These are phyloP conservation scores for Emydoidea blandingii DNA, from an alignment of 2,797 vertebrate species.

Conservation along the genomic window DNA sequence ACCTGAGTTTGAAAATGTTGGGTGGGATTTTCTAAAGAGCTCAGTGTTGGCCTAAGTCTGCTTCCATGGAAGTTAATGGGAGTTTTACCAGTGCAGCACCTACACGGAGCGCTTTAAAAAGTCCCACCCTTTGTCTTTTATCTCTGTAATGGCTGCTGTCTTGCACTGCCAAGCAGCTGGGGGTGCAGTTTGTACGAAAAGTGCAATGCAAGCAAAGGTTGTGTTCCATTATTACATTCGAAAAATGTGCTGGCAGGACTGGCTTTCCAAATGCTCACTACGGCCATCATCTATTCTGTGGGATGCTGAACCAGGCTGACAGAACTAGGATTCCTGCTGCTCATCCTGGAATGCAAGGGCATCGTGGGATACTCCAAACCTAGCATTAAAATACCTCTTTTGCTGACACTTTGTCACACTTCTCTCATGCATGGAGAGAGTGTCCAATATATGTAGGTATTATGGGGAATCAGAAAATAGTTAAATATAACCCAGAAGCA, in stretches of 20 bases:
- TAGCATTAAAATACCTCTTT: background rate
- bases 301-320: background rate
- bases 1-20: too few relatives aligned
- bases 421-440: background rate
- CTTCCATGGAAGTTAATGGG: too few relatives aligned
- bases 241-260: background rate
- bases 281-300: fast-evolving
- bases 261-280: fast-evolving
- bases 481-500: background rate
- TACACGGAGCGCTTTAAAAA: background rate
- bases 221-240: background rate
- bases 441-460: background rate
- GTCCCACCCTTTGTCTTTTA: background rate
- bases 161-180: background rate
- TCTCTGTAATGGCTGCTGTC: background rate
- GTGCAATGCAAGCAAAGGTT: background rate
- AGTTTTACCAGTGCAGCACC: background rate
- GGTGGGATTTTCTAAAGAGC: too few relatives aligned
- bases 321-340: background rate
- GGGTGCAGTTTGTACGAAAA: background rate
- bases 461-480: background rate
- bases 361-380: background rate
- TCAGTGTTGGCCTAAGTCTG: too few relatives aligned
- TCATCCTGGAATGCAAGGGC: background rate
- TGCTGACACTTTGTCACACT: background rate